phyloP scores from a whole-genome alignment of 1,140 invertebrate species.

The Drosophila cardini region DNA sequence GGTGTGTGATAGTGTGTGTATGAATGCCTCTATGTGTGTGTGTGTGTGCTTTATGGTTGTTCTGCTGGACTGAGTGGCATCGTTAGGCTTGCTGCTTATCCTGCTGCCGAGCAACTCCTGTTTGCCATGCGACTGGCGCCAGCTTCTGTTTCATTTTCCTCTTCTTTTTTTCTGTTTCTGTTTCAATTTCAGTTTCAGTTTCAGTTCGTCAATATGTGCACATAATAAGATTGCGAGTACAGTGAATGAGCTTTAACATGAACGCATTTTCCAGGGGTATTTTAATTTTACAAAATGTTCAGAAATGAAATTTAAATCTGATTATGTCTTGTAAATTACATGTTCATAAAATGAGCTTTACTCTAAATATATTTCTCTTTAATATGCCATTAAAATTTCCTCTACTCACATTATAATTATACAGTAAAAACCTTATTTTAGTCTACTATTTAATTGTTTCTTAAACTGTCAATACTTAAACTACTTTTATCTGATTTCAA shows the following conservation, averaged over 20 bases:
- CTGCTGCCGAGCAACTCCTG: conserved; percentile 3
- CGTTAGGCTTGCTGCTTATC: conserved; percentile 33
- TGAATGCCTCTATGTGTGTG: neutral
- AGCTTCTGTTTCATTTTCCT: conserved; percentile 29
- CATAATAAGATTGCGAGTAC: conserved; percentile 9
- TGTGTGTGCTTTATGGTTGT: conserved; percentile 24
- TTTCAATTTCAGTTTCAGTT: neutral
- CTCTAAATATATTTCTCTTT: no score
- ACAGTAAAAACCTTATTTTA: no score
- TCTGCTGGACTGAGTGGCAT: conserved; percentile 41
- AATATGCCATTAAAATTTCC: no score
- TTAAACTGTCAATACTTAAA: no score
- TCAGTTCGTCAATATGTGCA: conserved; percentile 3
- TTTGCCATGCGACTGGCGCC: conserved; percentile 49
- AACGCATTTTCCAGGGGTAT: neutral
- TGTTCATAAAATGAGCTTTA: no score
- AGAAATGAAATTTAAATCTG: no score
- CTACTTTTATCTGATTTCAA: neutral
- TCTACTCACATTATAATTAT: no score
- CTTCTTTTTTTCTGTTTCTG: neutral
- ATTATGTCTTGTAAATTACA: no score
- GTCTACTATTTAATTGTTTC: no score
- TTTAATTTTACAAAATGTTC: no score
- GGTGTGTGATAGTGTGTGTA: neutral
- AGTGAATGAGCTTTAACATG: neutral